phyloP scores from a whole-genome alignment of 2,797 vertebrate genomes.

The Parotocinclus haroldoi region DNA sequence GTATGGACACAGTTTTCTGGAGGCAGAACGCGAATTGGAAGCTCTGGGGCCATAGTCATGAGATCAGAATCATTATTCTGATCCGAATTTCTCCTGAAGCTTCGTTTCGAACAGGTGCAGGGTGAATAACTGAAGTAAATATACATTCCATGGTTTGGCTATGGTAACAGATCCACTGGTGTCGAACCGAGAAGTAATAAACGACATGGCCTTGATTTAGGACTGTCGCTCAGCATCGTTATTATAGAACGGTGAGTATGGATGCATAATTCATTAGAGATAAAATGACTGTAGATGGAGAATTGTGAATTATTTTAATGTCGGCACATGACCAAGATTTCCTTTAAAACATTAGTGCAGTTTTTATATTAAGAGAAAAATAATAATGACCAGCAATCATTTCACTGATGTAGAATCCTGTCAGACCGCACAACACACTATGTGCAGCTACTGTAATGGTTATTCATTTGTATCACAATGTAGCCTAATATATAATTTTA shows the following conservation, averaged over 20 bases:
- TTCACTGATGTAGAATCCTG: too few relatives aligned
- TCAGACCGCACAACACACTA: too few relatives aligned
- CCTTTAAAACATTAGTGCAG: too few relatives aligned
- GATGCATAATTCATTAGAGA: too few relatives aligned
- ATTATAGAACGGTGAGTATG: conserved; percentile 31
- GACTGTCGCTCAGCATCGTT: conserved; percentile 10
- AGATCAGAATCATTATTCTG: conserved; percentile 3
- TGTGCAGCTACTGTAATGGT: too few relatives aligned
- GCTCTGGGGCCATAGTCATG: conserved; percentile 30
- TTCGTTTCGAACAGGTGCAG: background rate
- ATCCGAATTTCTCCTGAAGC: background rate
- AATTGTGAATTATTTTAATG: too few relatives aligned
- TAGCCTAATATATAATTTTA: too few relatives aligned
- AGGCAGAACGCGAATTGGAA: conserved; percentile 33
- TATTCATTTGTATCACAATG: too few relatives aligned
- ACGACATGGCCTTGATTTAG: conserved; percentile 21
- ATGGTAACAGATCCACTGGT: background rate
- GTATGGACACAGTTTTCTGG: conserved; percentile 61
- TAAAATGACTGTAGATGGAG: too few relatives aligned
- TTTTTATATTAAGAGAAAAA: too few relatives aligned
- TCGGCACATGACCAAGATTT: too few relatives aligned
- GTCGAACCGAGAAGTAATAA: conserved; percentile 5
- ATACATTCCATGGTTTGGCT: background rate
- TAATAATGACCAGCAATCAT: too few relatives aligned
- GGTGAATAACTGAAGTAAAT: background rate